Conservation (phyloP, 2,113 vertebrate genomes). For the Tor tambroides region DNA sequence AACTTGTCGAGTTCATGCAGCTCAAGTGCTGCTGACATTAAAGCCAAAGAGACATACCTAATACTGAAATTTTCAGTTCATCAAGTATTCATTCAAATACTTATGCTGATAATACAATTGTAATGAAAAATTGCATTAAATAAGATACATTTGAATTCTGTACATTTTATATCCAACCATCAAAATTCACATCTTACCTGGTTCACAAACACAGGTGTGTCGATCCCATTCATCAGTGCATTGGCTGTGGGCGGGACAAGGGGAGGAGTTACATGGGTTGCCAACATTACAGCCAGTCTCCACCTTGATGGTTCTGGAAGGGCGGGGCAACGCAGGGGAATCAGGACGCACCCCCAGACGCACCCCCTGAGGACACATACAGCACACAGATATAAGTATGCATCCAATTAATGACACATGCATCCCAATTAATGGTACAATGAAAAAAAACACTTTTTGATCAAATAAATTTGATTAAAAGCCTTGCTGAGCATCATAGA, state of each 20-base stretch:
- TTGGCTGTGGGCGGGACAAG: conserved; percentile 86
- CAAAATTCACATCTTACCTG: conserved; percentile 77
- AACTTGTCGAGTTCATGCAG: too few species aligned
- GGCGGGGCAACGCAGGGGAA: conserved; percentile 81
- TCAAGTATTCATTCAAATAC: background rate
- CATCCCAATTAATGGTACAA: too few species aligned
- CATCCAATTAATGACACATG: too few species aligned
- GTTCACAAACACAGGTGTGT: conserved; percentile 86
- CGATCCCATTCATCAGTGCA: conserved; percentile 92
- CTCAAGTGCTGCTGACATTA: too few species aligned
- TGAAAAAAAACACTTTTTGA: too few species aligned
- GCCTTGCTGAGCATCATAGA: too few species aligned
- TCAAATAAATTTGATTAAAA: too few species aligned
- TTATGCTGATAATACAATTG: background rate
- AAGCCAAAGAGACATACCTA: too few species aligned
- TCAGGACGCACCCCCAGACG: conserved; percentile 86
- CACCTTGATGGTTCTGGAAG: conserved; percentile 84
- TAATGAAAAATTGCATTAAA: background rate
- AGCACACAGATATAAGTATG: background rate
- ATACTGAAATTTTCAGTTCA: too few species aligned
- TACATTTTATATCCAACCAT: background rate
- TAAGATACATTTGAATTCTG: background rate
- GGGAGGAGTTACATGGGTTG: conserved; percentile 85
- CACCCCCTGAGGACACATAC: conserved; percentile 81
- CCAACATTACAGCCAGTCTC: conserved; percentile 87